Evolutionary conservation across 1,140 invertebrate genomes (phyloP), one percentile per base, ranked within the genome.

Genomic region (Ceratoteleas bidentatus): DNA sequence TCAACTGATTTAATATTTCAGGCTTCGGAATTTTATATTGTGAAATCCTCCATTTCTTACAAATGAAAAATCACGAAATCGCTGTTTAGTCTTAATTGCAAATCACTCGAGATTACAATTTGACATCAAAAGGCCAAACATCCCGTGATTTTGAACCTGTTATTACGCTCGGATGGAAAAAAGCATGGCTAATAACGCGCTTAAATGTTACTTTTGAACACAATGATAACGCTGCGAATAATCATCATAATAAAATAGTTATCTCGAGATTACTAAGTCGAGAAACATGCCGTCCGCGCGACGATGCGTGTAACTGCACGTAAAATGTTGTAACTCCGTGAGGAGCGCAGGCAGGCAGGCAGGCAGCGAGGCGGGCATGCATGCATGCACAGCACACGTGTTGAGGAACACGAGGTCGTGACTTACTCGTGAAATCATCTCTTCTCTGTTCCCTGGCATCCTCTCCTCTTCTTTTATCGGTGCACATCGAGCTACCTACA

Each of bases 291-390:
- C 77, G 81, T 85, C 81, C 81, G 81, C 85, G 84, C 83, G 81
- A 85, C 83, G 83, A 84, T 82, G 84, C 84, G 77, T 84, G 75
- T 85, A 86, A 86, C 84, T 85, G 84, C 85, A 83, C 80, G 84
- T 85, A 81, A 83, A 86, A 86, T 83, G 82, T 84, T 85, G 81
- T 83, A 81, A 75, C 68, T 76, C 81, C 61, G 64, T 34, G 76
- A 81, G 70, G 84, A 70, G 82, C 47, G 75, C 78, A 76, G 53
- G 64, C 70, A 77, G 43, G 64, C 70, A 77, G 43, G 24, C 24
- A 24, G 24, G 24, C 24, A 24, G 24, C 24, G 24, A 24, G 24
- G 24, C 24, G 24, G 24, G 50, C 73, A 77, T 79, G 75, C 65
- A 79, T 83, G 78, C 82, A 81, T 80, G 77, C 70, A 64, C 65